Conservation (phyloP, 2,888 invertebrate genomes). For the Macrosoma leucophasiata region DNA sequence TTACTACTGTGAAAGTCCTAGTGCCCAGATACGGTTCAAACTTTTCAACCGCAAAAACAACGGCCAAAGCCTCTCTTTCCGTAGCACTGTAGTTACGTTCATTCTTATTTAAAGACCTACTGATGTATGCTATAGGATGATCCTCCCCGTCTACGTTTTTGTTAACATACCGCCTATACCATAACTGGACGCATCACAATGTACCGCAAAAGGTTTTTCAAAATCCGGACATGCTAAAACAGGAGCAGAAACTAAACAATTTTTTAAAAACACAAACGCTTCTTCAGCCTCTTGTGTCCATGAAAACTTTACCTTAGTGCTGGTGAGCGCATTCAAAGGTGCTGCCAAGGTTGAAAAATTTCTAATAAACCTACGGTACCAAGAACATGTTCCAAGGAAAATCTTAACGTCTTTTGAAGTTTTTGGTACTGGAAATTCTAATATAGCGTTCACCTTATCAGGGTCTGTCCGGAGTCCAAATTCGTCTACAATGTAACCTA, state of each 20-base stretch:
- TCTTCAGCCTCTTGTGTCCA: conserved; percentile 1
- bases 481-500: conserved; percentile 19
- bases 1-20: conserved; percentile 1
- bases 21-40: conserved; percentile 4
- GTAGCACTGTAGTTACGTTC: conserved; percentile 8
- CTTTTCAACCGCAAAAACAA: conserved; percentile 1
- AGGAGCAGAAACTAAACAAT: conserved; percentile 1
- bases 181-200: conserved; percentile 8
- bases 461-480: conserved; percentile 19
- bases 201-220: conserved; percentile 7
- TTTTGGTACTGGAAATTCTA: conserved; percentile 21
- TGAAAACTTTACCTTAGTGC: not conserved
- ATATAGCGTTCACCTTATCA: conserved; percentile 19
- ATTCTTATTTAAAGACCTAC: conserved; percentile 1
- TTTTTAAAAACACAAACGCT: conserved; percentile 4
- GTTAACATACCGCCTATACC: conserved; percentile 7
- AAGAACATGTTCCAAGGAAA: conserved; percentile 20
- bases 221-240: conserved; percentile 7
- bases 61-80: conserved; percentile 6
- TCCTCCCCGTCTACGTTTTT: conserved; percentile 5
- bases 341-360: conserved; percentile 20
- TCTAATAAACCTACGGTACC: conserved; percentile 19
- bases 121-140: conserved; percentile 6
- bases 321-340: conserved; percentile 8
- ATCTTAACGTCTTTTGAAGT: conserved; percentile 18